Evolutionary conservation across 2,797 vertebrate genomes (phyloP).

Genomic region (Glyptemys insculpta): DNA sequence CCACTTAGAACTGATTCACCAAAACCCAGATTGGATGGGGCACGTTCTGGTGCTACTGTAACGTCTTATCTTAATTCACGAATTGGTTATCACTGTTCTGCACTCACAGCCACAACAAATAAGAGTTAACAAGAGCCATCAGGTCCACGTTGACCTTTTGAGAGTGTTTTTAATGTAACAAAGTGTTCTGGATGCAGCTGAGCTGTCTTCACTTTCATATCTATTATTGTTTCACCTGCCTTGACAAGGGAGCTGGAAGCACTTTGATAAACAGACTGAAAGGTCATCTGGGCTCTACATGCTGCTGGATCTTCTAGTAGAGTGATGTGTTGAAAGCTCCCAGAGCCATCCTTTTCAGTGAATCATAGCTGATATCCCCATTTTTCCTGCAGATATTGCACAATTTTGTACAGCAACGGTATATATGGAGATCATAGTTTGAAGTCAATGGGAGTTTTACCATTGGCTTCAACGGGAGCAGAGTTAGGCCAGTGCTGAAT

Average conservation of each 20-base stretch:
- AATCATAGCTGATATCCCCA: neutral
- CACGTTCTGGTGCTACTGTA: neutral
- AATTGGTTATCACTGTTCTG: conserved; percentile 15
- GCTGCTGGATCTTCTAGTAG: neutral
- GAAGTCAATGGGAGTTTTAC: neutral
- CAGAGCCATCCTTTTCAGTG: neutral
- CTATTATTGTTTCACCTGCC: conserved; percentile 5
- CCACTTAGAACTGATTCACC: neutral
- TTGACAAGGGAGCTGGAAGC: neutral
- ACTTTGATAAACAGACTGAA: neutral
- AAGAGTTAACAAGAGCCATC: neutral
- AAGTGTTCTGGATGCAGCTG: neutral
- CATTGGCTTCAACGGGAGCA: neutral
- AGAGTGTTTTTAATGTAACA: neutral
- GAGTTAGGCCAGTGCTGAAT: too few species aligned
- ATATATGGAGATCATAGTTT: neutral
- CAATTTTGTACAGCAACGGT: neutral
- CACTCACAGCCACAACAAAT: conserved; percentile 28
- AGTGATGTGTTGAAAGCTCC: neutral
- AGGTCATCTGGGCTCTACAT: neutral
- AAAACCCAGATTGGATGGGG: neutral
- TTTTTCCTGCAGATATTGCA: neutral
- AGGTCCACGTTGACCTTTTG: neutral
- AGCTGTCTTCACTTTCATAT: neutral
- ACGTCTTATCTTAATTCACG: neutral